Evolutionary conservation across 1,140 invertebrate species (phyloP), one percentile per base, ranked within the genome.

Genomic region (Drosophila littoralis): DNA sequence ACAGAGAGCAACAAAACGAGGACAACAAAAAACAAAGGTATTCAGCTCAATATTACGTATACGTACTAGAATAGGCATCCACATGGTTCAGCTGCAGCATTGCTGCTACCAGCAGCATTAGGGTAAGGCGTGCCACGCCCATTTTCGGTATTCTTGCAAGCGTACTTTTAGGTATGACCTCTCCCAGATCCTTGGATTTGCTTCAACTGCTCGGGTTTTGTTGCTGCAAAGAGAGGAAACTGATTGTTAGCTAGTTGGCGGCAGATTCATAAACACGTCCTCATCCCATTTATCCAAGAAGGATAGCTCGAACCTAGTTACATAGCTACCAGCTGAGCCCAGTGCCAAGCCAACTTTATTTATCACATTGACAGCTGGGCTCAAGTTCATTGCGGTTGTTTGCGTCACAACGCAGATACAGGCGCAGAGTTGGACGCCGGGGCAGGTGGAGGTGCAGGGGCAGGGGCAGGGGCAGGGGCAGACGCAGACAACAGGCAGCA

Each of bases 11-110:
- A 66, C 63, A 32, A 33, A 64, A 66, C 63, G 40, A 33, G 50
- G 35, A 66, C 42, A 66, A 57, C 51, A 58, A 35, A 46, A 48
- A 28, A 36, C 22, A 59, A 35, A 59, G 6, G 46, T 15, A 1
- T 8, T 15, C 22, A 17, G 45, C 36, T 6, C 52, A 15, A 74
- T 38, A 84, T 76, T 63, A 75, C 73, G 74, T 76, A 80, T 91
- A 92, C 91, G 76, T 91, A 92, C 91, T 92, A 65, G 91, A 92
- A 46, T 92, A 92, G 28, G 85, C 91, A 22, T 88, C 84, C 74
- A 85, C 91, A n/a, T 71, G 66, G 42, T 52, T 46, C 17, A 89
- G 35, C 61, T 82, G 71, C 67, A 86, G 57, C 70, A 75, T 35
- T 33, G 63, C 58, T 38, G 70, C 64, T 17, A 66, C 59, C 50